These are phyloP conservation scores for Microtus oregoni DNA, from an alignment of 2,113 vertebrate genomes.

Conservation along the genomic window DNA sequence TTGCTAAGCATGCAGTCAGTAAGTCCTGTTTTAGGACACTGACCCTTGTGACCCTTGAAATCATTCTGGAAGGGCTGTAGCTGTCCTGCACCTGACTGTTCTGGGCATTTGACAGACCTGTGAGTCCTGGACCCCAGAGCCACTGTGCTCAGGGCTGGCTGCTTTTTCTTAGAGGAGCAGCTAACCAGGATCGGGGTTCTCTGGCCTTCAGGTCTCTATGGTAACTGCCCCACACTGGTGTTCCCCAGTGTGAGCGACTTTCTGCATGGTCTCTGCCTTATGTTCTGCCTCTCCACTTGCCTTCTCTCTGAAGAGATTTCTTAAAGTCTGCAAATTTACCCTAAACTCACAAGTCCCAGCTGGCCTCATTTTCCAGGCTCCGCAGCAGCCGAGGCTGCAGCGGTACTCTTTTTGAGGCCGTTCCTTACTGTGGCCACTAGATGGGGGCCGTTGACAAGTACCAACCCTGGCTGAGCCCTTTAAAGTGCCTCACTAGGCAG, in stretches of 20 bases:
- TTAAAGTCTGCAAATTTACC: too few species aligned
- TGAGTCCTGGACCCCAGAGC: neutral
- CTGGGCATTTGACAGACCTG: neutral
- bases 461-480: neutral
- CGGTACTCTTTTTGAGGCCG: neutral
- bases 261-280: rapidly evolving
- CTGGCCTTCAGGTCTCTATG: rapidly evolving
- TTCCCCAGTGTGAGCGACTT: neutral
- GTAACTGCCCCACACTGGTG: neutral
- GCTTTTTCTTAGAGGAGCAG: neutral
- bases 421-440: neutral
- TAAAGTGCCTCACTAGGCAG: neutral
- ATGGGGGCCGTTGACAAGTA: neutral
- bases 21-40: neutral
- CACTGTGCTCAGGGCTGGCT: neutral
- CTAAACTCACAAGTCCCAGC: neutral
- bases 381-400: neutral
- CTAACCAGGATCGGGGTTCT: neutral
- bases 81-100: neutral
- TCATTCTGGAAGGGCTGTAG: neutral
- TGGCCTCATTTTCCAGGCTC: neutral
- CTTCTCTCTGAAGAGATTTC: neutral
- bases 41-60: too few species aligned
- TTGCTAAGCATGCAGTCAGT: neutral
- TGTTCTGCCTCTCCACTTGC: neutral